Conservation (phyloP, 2,888 invertebrate genomes). For the Caradrina clavipalpis region DNA sequence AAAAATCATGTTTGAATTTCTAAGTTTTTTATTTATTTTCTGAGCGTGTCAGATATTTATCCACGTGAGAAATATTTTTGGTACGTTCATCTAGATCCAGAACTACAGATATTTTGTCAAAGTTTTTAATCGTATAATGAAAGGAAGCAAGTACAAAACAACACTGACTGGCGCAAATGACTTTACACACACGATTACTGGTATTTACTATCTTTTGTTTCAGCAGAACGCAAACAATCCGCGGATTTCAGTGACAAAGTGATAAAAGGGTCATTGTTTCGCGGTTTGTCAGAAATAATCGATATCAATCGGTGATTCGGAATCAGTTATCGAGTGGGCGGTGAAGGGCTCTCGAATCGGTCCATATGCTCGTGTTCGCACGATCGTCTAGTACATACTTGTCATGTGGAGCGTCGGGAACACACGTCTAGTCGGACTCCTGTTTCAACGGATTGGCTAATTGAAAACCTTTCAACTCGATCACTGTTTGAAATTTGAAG, state of each 20-base stretch:
- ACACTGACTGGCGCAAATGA: conserved; percentile 7
- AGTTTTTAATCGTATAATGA: neutral
- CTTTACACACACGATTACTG: conserved; percentile 7
- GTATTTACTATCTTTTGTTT: conserved; percentile 31
- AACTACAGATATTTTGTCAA: too few relatives aligned
- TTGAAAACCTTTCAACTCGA: conserved; percentile 76
- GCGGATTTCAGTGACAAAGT: conserved; percentile 62
- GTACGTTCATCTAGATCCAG: too few relatives aligned
- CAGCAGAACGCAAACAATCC: conserved; percentile 29
- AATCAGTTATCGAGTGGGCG: conserved; percentile 80
- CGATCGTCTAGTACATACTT: conserved; percentile 76
- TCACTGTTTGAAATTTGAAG: conserved; percentile 62
- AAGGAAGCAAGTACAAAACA: neutral
- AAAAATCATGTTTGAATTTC: too few relatives aligned
- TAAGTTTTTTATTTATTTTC: too few relatives aligned
- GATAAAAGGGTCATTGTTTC: conserved; percentile 75
- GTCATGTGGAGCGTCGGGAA: conserved; percentile 73
- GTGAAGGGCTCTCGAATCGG: conserved; percentile 74
- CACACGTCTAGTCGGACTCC: conserved; percentile 74
- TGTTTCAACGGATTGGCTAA: conserved; percentile 75
- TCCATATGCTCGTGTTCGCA: conserved; percentile 74
- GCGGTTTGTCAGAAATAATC: conserved; percentile 73
- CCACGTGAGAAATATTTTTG: neutral
- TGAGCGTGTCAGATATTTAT: too few relatives aligned
- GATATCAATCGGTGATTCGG: conserved; percentile 79